Evolutionary conservation across 2,113 vertebrate genomes (phyloP), one percentile per base, ranked within the genome.

Genomic region (Oenanthe melanoleuca): DNA sequence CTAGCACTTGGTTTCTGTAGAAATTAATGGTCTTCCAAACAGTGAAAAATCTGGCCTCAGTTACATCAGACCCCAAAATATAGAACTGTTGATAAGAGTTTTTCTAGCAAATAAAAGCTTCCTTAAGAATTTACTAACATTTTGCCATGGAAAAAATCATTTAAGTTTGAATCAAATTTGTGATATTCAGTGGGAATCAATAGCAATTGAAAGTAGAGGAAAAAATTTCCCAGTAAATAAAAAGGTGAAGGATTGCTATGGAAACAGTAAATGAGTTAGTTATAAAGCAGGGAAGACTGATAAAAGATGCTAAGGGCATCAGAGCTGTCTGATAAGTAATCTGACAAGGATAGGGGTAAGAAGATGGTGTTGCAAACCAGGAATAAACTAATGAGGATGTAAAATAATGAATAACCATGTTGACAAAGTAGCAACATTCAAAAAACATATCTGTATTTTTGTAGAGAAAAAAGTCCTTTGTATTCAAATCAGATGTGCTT

Each of bases 211-310:
- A 85, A 47, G 26, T 52, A 89, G 45, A 81, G 33, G n/a, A 8
- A 65, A 81, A 71, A 75, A 37, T 14, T 47, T 14, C 40, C 38
- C 49, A 67, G 56, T 84, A 78, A 79, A 67, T 90, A 80, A 83
- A 50, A 81, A 37, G 15, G 4, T 72, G 70, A 79, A 75, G n/a
- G 13, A 80, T 85, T 90, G 65, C 94, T 81, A 63, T 92, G 79
- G 75, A 92, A 94, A 88, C 86, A 77, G 55, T 89, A 70, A 89
- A 89, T 57, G 66, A 87, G 38, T 81, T 73, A 57, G 34, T 81
- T 82, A 59, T 11, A 85, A 89, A 72, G 47, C 47, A 55, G 65
- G 34, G 60, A 70, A 80, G 63, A 72, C 24, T 69, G 70, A 85
- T 79, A 77, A 45, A 93, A 89, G 24, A 56, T 9, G 15, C 47